Evolutionary conservation across 2,888 invertebrate species (phyloP), one percentile per base, ranked within the genome.

Genomic region (Ormyrus rosae): DNA sequence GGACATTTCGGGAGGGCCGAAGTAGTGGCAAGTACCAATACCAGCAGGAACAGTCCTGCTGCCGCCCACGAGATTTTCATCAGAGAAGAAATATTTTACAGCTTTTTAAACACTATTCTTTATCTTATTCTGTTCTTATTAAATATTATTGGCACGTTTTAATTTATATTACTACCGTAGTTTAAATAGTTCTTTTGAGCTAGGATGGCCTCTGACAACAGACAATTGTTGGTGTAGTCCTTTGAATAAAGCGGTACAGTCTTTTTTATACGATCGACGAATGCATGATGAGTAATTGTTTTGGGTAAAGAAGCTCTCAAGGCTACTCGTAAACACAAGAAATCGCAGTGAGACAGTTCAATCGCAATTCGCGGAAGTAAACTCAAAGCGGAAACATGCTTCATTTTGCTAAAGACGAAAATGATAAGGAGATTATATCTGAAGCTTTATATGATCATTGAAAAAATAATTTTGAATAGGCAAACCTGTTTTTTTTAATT

Each of bases 41-140:
- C 60, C 19, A 75, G 60, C n/a, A 80, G 70, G 46, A 80, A 34
- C 2, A 75, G 45, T 13, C 74, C 64, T 34, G 50, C 13, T 11
- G 70, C 9, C 10, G 58, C 45, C 73, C 63, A 45, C 7, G 7
- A 75, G 2, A 8, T 13, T 68, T 45, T 73, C 78, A 79, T 79
- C 48, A 48, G 50, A 45, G 8, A 11, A 4, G 73, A 64, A 19
- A 19, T 19, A 19, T 19, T 19, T 19, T 19, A 19, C 19, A 19
- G 19, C 1, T 19, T 19, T 19, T 19, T 19, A 19, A 19, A 19
- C 2, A 19, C 19, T 19, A 19, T 19, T 19, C 4, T 53, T 13
- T 50, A 45, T 61, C 53, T 46, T 51, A 11, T n/a, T 71, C n/a
- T 51, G 46, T 19, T 19, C 19, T 19, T 19, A 19, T 19, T 19